Base-by-base conservation (phyloP, 2,888 invertebrate species). In the Andrena camellia region DNA sequence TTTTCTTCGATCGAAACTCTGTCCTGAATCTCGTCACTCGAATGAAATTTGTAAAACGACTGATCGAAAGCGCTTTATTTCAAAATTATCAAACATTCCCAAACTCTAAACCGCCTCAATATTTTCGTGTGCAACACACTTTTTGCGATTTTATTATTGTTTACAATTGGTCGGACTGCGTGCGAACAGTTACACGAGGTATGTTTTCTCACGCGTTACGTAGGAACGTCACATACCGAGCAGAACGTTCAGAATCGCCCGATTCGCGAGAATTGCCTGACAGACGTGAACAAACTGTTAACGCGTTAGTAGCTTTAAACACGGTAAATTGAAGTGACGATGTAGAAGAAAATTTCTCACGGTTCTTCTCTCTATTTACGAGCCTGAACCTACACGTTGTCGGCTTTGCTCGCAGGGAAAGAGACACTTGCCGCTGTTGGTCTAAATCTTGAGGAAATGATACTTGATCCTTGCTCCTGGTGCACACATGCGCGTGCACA, bases 381-480 rank as follows among this genome's bases (percentile, higher is more conserved):
- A 33, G 75, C 48, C 33, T 10, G 29, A 31, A 31, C 42, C 80
- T 68, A 64, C 59, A 68, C 82, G 64, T 52, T 73, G 83, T 64
- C 70, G 68, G 81, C 17, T 35, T 31, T 13, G 10, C 20, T 73
- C 50, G 29, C 23, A 23, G 13, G 54, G 81, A 76, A 76, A 81
- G 64, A 68, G 83, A 81, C 81, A 66, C 76, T 80, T 35, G 66
- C 29, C 66, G 50, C 69, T 73, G 76, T 83, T 81, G 70, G 83
- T 50, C 67, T 77, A 81, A 83, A 81, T 83, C 83, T 83, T 73
- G 64, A 83, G 83, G 54, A 81, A 81, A 83, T 77, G 72, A 76
- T 52, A 76, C 72, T 81, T 69, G 81, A 81, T 83, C 76, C 72
- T 64, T 29, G 62, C 59, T 67, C n/a, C 50, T 54, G 23, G 64